phyloP scores from a whole-genome alignment of 2,113 vertebrate genomes.

The Apaloderma vittatum region DNA sequence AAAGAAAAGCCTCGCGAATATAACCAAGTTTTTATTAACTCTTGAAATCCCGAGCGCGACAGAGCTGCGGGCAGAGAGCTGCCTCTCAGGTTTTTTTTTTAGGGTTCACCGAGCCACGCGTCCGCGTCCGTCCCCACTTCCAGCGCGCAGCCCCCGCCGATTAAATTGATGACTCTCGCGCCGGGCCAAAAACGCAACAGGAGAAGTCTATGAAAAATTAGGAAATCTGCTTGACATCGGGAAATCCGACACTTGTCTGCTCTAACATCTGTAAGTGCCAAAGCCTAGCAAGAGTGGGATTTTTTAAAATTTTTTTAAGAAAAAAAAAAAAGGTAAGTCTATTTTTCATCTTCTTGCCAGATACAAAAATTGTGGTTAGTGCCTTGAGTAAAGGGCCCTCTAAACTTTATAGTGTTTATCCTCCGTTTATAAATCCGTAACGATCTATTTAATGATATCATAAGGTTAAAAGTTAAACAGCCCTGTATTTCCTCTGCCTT shows the following conservation, averaged over 20 bases:
- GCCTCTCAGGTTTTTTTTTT: not conserved
- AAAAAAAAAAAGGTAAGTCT: slow-evolving; percentile 46
- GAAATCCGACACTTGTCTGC: slow-evolving; percentile 73
- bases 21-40: slow-evolving; percentile 82
- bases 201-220: slow-evolving; percentile 71
- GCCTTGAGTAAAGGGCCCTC: not conserved
- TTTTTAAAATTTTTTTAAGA: not conserved
- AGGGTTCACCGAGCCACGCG: not conserved
- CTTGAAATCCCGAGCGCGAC: slow-evolving; percentile 76
- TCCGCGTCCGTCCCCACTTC: not conserved
- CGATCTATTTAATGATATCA: slow-evolving; percentile 37
- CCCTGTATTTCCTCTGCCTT: not conserved
- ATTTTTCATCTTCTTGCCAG: slow-evolving; percentile 17
- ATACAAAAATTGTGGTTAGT: not conserved
- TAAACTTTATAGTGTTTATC: slow-evolving; percentile 33
- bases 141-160: not conserved
- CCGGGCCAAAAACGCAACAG: slow-evolving; percentile 55
- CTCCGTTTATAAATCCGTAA: not conserved
- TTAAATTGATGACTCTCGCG: not conserved
- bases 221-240: slow-evolving; percentile 68
- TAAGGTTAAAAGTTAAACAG: slow-evolving; percentile 42
- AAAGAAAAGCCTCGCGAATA: slow-evolving; percentile 70
- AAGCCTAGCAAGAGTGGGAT: not conserved
- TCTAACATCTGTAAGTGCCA: slow-evolving; percentile 68
- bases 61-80: not conserved